phyloP scores from a whole-genome alignment of 2,888 invertebrate genomes.

The Elegia similella region DNA sequence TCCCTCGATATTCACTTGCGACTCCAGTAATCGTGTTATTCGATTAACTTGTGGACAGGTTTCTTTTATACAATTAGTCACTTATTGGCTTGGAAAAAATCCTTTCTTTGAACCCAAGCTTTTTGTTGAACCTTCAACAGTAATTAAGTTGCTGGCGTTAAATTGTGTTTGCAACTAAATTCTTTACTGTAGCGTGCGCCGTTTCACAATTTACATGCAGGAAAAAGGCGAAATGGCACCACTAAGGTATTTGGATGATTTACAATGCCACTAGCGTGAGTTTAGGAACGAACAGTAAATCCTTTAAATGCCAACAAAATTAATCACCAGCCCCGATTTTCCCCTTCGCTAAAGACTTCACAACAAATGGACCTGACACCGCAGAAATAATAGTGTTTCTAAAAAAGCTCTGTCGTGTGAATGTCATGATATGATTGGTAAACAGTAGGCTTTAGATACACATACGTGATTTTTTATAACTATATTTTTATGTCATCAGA shows the following conservation, averaged over 20 bases:
- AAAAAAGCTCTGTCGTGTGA: not conserved
- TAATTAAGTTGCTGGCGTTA: constrained; percentile 14
- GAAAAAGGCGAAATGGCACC: constrained; percentile 15
- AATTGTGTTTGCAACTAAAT: constrained; percentile 34
- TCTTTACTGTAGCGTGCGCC: constrained; percentile 40
- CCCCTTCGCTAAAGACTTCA: constrained; percentile 26
- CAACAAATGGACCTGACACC: constrained; percentile 6
- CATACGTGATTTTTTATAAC: too few relatives aligned
- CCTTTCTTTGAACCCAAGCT: constrained; percentile 28
- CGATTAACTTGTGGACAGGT: constrained; percentile 69
- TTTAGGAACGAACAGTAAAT: constrained; percentile 54
- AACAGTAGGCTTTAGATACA: too few relatives aligned
- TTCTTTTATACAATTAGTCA: constrained; percentile 65
- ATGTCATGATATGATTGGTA: not conserved
- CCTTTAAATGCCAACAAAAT: constrained; percentile 62
- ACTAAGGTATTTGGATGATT: constrained; percentile 54
- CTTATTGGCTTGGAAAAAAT: constrained; percentile 57
- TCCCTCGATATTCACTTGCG: constrained; percentile 62
- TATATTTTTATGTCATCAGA: too few relatives aligned
- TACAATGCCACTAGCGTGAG: constrained; percentile 61
- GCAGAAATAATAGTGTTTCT: not conserved
- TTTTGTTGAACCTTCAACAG: constrained; percentile 33
- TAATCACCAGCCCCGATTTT: constrained; percentile 54
- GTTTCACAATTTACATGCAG: constrained; percentile 21
- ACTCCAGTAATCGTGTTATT: constrained; percentile 62